Conservation (phyloP, 2,888 invertebrate species). For the Brenthis ino region DNA sequence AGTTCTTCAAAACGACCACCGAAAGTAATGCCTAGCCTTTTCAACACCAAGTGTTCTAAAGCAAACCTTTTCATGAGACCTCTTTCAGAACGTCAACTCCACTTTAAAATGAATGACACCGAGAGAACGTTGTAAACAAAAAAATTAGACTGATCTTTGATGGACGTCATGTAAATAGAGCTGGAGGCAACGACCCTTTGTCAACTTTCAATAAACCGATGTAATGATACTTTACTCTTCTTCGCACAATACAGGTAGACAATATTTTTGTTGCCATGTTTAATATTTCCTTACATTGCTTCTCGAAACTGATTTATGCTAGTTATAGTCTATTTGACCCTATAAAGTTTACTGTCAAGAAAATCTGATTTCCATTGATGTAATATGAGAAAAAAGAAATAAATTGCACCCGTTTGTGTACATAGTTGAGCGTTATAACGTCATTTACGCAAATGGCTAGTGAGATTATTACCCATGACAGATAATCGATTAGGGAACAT, state of each 20-base stretch:
- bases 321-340: too few species aligned
- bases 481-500: too few species aligned
- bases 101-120: constrained; percentile 13
- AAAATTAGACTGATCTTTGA: constrained; percentile 13
- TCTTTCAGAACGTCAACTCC: neutral
- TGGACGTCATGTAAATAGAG: constrained; percentile 4
- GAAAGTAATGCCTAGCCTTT: neutral
- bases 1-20: constrained; percentile 12
- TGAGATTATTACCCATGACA: too few species aligned
- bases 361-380: too few species aligned
- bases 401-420: too few species aligned
- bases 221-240: neutral
- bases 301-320: too few species aligned
- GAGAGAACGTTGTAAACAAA: constrained; percentile 12
- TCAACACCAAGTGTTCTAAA: neutral
- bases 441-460: too few species aligned
- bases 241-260: neutral
- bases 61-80: constrained; percentile 4
- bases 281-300: too few species aligned
- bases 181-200: constrained; percentile 16
- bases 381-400: too few species aligned
- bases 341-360: too few species aligned
- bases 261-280: too few species aligned
- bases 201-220: constrained; percentile 6
- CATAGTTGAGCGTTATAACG: too few species aligned